A percentile compares a stretch with the other conserved stretches of the same genome.
These are phyloP conservation scores for Synanthedon andrenaeformis DNA, from an alignment of 2,888 invertebrate genomes.

Conservation along the genomic window DNA sequence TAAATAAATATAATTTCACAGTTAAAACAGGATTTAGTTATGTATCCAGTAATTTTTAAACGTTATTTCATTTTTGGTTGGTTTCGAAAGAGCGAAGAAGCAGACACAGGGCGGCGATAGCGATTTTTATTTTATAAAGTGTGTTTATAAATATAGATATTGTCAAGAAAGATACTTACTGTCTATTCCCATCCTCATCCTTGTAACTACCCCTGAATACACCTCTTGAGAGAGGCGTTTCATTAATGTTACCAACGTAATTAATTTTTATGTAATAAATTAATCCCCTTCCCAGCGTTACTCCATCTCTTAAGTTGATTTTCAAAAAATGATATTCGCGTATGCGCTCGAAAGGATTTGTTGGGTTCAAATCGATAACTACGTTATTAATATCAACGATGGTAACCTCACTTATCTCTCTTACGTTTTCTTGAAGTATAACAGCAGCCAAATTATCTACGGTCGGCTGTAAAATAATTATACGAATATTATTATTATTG, in stretches of 20 bases:
- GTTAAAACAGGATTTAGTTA: too few species aligned
- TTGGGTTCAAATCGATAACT: constrained; percentile 17
- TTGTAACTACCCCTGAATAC: constrained; percentile 53
- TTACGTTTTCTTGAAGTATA: constrained; percentile 50
- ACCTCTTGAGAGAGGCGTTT: constrained; percentile 53
- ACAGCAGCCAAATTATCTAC: constrained; percentile 24
- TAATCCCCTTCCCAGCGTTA: constrained; percentile 22
- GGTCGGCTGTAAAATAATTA: constrained; percentile 27
- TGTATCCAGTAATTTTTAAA: too few species aligned
- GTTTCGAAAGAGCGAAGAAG: too few species aligned
- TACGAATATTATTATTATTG: too few species aligned
- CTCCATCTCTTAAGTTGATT: constrained; percentile 35
- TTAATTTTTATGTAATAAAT: constrained; percentile 29
- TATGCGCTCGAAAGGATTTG: constrained; percentile 28
- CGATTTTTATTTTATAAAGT: too few species aligned
- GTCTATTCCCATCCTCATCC: constrained; percentile 27
- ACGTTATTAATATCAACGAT: constrained; percentile 17
- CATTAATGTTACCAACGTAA: constrained; percentile 56
- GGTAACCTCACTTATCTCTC: constrained; percentile 24
- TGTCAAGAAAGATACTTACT: constrained; percentile 26
- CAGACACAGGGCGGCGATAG: too few species aligned
- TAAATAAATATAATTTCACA: too few species aligned
- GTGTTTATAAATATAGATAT: too few species aligned
- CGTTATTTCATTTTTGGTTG: too few species aligned
- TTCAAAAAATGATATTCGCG: constrained; percentile 38